These are phyloP conservation scores for Dendroctonus valens DNA, from an alignment of 1,140 invertebrate species.

Conservation along the genomic window DNA sequence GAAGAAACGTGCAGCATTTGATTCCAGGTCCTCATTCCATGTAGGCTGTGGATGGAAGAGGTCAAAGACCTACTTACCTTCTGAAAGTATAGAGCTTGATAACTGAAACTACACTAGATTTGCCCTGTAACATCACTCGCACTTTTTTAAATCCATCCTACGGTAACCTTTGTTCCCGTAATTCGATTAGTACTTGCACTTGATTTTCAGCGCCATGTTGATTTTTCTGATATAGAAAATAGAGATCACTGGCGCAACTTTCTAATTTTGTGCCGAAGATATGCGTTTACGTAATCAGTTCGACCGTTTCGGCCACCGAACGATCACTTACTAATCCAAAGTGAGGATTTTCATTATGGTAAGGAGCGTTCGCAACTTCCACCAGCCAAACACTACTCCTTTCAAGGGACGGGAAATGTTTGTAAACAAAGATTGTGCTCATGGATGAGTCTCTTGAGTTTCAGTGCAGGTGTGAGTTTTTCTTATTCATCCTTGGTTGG, in stretches of 20 bases:
- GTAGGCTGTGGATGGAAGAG: constrained; percentile 17
- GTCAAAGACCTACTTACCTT: constrained; percentile 31
- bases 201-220: constrained; percentile 39
- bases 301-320: constrained; percentile 8
- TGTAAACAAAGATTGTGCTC: constrained; percentile 25
- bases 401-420: constrained; percentile 15
- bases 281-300: constrained; percentile 17
- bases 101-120: constrained; percentile 24
- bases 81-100: constrained; percentile 8
- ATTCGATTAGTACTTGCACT: constrained; percentile 29
- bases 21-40: background rate
- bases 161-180: constrained; percentile 19
- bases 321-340: constrained; percentile 11
- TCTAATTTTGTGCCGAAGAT: constrained; percentile 30
- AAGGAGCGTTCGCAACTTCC: background rate
- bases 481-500: no score
- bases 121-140: constrained; percentile 36
- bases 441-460: no score
- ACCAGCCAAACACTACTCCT: no score
- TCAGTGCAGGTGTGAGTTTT: no score
- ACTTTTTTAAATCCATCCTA: constrained; percentile 32
- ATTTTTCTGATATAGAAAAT: constrained; percentile 29
- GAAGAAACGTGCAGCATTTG: constrained; percentile 16
- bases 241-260: constrained; percentile 36
- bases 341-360: constrained; percentile 7